phyloP scores from a whole-genome alignment of 2,113 vertebrate species.

The Rhegmatorhina hoffmannsi region DNA sequence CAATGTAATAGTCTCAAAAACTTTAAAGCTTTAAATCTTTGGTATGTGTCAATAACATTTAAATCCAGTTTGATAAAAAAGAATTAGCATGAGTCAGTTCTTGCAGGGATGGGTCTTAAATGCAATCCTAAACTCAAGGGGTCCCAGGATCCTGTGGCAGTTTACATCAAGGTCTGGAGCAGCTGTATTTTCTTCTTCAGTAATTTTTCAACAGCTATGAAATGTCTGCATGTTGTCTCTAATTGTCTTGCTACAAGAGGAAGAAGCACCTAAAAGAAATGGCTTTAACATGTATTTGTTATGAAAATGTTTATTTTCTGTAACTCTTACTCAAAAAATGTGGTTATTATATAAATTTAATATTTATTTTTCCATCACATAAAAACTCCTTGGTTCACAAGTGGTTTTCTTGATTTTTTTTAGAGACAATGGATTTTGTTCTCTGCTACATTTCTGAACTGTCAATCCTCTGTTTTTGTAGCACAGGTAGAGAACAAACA shows the following conservation, averaged over 20 bases:
- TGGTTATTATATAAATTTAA: not conserved
- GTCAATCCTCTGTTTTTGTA: not conserved
- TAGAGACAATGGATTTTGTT: not conserved
- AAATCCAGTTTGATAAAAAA: not conserved
- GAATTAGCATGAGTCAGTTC: not conserved
- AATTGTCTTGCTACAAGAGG: not conserved
- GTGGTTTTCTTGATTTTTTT: not conserved
- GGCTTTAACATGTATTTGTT: not conserved
- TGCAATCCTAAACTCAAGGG: not conserved
- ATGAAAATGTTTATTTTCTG: not conserved
- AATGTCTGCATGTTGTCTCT: not conserved
- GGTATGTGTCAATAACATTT: not conserved
- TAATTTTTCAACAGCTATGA: not conserved
- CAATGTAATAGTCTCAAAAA: not conserved
- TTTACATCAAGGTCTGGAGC: not conserved
- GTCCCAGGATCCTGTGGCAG: not conserved
- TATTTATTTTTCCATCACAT: constrained; percentile 12
- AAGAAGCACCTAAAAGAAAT: not conserved
- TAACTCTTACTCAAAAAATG: not conserved
- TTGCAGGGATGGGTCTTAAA: not conserved
- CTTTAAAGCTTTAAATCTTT: not conserved
- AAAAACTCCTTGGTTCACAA: not conserved
- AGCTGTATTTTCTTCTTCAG: not conserved
- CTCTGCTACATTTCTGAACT: not conserved
- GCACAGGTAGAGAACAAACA: not conserved